Evolutionary conservation across 2,888 invertebrate genomes (phyloP).

Genomic region (Glaucopsyche alexis): DNA sequence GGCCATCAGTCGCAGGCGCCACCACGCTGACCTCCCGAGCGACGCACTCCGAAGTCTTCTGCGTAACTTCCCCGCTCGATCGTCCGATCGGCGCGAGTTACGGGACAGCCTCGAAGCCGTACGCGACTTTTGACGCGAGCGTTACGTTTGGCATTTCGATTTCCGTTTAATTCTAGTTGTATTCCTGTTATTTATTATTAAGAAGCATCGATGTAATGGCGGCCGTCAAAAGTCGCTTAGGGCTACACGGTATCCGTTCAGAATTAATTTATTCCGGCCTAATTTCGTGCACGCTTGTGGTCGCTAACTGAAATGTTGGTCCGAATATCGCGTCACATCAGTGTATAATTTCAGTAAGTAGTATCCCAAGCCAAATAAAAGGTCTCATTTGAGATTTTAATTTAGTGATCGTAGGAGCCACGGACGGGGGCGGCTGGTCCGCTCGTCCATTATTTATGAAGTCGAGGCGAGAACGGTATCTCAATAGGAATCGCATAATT

Average conservation of each 20-base stretch:
- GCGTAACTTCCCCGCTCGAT: background rate
- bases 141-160: conserved; percentile 28
- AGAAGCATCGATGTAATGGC: conserved; percentile 26
- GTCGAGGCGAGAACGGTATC: conserved; percentile 48
- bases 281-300: conserved; percentile 51
- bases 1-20: background rate
- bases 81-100: too few species aligned
- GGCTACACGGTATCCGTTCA: conserved; percentile 28
- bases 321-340: conserved; percentile 41
- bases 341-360: conserved; percentile 48
- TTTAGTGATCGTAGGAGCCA: conserved; percentile 55
- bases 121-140: conserved; percentile 9
- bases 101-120: background rate
- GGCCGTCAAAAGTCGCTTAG: conserved; percentile 28
- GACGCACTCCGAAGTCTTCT: background rate
- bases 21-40: background rate
- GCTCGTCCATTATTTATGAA: conserved; percentile 59
- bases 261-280: conserved; percentile 53
- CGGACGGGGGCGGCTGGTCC: conserved; percentile 65
- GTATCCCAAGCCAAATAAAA: conserved; percentile 52
- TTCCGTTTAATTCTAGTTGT: conserved; percentile 25
- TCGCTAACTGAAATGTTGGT: conserved; percentile 46
- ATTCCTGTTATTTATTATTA: conserved; percentile 32
- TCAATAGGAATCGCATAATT: conserved; percentile 51
- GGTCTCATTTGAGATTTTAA: conserved; percentile 57